Conservation (phyloP, 2,888 invertebrate genomes). For the Antheraea yamamai region DNA sequence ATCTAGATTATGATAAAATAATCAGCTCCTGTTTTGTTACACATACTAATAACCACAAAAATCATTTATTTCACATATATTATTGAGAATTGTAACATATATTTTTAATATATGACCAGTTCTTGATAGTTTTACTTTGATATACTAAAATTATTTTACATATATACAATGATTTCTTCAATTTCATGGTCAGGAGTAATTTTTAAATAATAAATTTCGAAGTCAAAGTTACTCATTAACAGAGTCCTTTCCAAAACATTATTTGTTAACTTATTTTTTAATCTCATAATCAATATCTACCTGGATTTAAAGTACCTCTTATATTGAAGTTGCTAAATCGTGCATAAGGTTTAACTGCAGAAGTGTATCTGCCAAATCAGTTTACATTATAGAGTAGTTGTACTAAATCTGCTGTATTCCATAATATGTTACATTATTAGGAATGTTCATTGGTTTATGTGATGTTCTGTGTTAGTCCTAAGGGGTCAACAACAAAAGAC, state of each 20-base stretch:
- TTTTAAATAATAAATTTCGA: background rate
- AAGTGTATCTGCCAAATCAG: background rate
- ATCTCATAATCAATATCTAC: background rate
- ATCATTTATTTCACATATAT: background rate
- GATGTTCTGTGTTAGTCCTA: background rate
- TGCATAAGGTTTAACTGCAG: background rate
- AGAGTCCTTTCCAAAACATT: no score
- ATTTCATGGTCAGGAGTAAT: background rate
- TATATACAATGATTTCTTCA: background rate
- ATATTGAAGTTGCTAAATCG: background rate
- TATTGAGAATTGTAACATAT: background rate
- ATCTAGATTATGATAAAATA: conserved; percentile 5
- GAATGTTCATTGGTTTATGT: background rate
- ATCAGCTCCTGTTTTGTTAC: background rate
- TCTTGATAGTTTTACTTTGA: background rate
- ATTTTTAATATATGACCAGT: no score
- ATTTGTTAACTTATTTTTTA: no score
- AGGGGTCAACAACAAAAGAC: no score
- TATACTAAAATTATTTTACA: background rate
- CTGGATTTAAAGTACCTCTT: background rate
- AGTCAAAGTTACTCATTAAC: background rate
- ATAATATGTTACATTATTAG: background rate
- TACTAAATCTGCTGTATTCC: background rate
- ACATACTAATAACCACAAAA: background rate
- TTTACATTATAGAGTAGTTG: background rate